Conservation (phyloP, 2,888 invertebrate species). For the Hyppa rectilinea region DNA sequence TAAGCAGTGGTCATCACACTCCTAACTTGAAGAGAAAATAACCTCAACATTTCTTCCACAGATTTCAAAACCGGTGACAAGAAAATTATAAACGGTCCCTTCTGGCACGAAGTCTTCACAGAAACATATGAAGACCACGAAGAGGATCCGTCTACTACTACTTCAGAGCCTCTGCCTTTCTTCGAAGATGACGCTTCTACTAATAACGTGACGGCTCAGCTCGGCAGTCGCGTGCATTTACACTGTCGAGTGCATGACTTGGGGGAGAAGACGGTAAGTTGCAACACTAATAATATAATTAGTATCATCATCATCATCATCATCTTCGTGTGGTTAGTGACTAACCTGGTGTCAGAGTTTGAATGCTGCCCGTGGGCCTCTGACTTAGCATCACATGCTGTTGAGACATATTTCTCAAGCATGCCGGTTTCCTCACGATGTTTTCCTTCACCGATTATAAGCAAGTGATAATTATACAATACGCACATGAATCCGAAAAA, state of each 20-base stretch:
- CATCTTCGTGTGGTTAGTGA: no score
- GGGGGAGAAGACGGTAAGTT: slow-evolving; percentile 93
- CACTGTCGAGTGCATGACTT: slow-evolving; percentile 93
- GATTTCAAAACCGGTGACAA: slow-evolving; percentile 88
- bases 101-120: slow-evolving; percentile 88
- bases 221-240: slow-evolving; percentile 92
- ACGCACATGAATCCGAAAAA: no score
- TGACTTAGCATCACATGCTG: no score
- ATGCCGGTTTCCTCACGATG: no score
- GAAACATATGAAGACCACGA: slow-evolving; percentile 84
- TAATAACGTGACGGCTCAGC: slow-evolving; percentile 93
- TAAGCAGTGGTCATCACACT: not conserved
- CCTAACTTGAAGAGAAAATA: not conserved
- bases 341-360: no score
- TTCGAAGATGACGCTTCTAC: slow-evolving; percentile 92
- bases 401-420: no score
- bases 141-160: slow-evolving; percentile 89
- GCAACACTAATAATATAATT: no score
- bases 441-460: no score
- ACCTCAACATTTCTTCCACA: slow-evolving; percentile 59
- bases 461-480: no score
- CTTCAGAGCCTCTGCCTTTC: slow-evolving; percentile 93
- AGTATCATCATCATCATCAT: no score
- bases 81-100: slow-evolving; percentile 83
- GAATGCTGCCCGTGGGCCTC: no score